Evolutionary conservation across 1,140 invertebrate genomes (phyloP).

Genomic region (Hydropsyche tenuis): DNA sequence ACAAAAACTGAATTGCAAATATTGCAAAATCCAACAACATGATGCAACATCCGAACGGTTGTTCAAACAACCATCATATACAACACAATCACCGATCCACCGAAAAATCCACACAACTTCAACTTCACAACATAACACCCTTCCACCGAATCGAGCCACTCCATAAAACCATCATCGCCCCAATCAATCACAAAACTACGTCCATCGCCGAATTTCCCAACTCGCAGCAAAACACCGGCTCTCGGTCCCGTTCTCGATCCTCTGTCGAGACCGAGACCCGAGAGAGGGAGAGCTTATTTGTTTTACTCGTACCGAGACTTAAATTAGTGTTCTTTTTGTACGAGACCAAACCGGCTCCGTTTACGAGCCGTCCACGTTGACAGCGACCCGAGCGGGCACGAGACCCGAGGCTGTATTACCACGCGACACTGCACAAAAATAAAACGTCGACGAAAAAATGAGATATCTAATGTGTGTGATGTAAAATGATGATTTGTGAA

Average conservation of each 20-base stretch:
- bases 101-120: no score
- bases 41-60: no score
- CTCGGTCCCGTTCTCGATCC: neutral
- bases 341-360: slow-evolving; percentile 32
- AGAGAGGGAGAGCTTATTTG: slow-evolving; percentile 24
- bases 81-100: no score
- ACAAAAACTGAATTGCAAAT: no score
- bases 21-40: no score
- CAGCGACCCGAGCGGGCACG: slow-evolving; percentile 10
- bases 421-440: neutral
- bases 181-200: neutral
- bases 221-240: no score
- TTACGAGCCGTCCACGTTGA: slow-evolving; percentile 39
- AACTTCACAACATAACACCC: no score
- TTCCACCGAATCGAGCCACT: no score
- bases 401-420: slow-evolving; percentile 12
- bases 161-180: neutral
- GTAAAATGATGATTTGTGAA: no score
- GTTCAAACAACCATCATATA: no score
- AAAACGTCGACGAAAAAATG: neutral
- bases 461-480: no score
- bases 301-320: slow-evolving; percentile 31
- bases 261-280: neutral
- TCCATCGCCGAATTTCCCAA: neutral
- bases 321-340: slow-evolving; percentile 42